Conservation (phyloP, 1,140 invertebrate genomes). For the Saxidomus purpurata region DNA sequence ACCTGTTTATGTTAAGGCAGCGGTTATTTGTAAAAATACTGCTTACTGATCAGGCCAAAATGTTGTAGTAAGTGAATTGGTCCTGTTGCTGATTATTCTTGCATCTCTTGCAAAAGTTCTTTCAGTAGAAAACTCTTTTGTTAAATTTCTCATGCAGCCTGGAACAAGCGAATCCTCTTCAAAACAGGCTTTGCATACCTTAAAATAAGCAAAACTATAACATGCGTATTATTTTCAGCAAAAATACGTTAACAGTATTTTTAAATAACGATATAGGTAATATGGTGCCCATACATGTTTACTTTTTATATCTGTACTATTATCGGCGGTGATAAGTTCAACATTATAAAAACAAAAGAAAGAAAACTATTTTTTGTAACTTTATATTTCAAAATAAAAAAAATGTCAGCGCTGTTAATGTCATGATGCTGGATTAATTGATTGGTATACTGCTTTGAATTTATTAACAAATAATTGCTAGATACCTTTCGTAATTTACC, state of each 20-base stretch:
- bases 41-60: constrained; percentile 54
- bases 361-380: not conserved
- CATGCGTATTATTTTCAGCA: not conserved
- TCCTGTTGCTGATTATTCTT: not conserved
- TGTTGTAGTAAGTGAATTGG: constrained; percentile 28
- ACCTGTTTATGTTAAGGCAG: not conserved
- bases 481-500: constrained; percentile 50
- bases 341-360: too few species aligned
- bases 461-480: not conserved
- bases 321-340: too few species aligned
- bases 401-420: too few species aligned
- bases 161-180: not conserved
- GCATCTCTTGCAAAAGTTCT: constrained; percentile 10
- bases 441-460: not conserved
- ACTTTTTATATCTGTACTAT: not conserved
- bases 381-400: too few species aligned
- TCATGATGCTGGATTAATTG: not conserved
- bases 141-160: constrained; percentile 19
- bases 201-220: not conserved
- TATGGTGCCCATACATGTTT: not conserved
- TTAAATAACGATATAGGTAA: not conserved
- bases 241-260: too few species aligned
- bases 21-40: not conserved
- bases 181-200: constrained; percentile 45
- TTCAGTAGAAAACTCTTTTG: not conserved